phyloP scores from a whole-genome alignment of 1,140 invertebrate species.

The Ceratoteleas bidentatus region DNA sequence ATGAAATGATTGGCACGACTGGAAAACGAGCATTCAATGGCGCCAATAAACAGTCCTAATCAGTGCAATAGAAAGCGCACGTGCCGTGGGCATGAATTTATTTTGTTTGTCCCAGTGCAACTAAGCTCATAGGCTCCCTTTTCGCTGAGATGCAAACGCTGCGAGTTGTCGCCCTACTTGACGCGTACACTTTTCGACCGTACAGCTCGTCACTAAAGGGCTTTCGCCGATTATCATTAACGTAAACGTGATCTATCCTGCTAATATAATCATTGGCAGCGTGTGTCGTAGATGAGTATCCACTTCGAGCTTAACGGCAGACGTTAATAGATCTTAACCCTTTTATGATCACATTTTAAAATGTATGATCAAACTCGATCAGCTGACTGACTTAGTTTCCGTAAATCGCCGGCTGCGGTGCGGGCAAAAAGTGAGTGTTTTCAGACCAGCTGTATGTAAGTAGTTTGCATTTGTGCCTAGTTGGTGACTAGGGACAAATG shows the following conservation, averaged over 20 bases:
- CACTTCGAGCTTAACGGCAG: conserved; percentile 36
- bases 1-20: too few relatives aligned
- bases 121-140: conserved; percentile 47
- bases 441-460: too few relatives aligned
- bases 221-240: conserved; percentile 63
- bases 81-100: conserved; percentile 52
- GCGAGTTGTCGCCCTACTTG: conserved; percentile 50
- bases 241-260: conserved; percentile 60
- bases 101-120: conserved; percentile 55
- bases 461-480: too few relatives aligned
- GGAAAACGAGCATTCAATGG: too few relatives aligned
- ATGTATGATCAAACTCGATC: conserved; percentile 34
- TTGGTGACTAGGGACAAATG: too few relatives aligned
- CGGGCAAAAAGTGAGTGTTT: too few relatives aligned
- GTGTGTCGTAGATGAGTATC: conserved; percentile 24
- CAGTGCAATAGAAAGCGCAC: conserved; percentile 24
- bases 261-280: conserved; percentile 57
- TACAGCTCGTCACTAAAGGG: conserved; percentile 58
- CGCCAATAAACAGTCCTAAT: too few relatives aligned
- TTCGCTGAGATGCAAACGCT: conserved; percentile 9
- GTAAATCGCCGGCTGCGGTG: too few relatives aligned
- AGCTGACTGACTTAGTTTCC: conserved; percentile 18
- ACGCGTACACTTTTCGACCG: conserved; percentile 46
- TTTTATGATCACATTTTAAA: conserved; percentile 59
- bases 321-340: conserved; percentile 58